phyloP scores from a whole-genome alignment of 2,113 vertebrate genomes.

The Cariama cristata region DNA sequence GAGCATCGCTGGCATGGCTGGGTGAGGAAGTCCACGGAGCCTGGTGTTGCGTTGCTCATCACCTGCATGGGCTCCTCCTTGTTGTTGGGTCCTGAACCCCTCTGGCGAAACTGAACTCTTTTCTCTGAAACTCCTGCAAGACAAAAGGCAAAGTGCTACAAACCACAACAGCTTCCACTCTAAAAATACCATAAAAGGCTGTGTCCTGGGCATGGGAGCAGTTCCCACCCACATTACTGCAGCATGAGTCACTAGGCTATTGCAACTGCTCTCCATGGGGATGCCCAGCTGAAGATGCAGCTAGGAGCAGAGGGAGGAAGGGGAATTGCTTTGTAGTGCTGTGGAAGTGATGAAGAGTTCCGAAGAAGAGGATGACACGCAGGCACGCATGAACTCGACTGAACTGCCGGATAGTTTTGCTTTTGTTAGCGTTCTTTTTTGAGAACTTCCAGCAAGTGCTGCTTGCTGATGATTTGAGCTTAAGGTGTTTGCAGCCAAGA shows the following conservation, averaged over 20 bases:
- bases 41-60: not conserved
- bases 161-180: constrained; percentile 18
- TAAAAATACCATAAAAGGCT: constrained; percentile 74
- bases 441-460: not conserved
- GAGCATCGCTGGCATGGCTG: not conserved
- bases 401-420: not conserved
- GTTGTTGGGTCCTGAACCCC: not conserved
- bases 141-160: constrained; percentile 6
- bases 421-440: not conserved
- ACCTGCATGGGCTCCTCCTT: not conserved
- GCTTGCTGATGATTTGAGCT: not conserved
- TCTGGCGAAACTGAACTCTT: not conserved
- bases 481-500: not conserved
- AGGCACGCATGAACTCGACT: rapidly evolving
- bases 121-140: not conserved
- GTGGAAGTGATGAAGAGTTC: not conserved
- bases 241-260: constrained; percentile 57
- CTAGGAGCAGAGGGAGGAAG: not conserved
- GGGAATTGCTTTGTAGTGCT: rapidly evolving
- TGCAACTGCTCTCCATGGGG: not conserved
- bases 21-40: not conserved
- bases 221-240: constrained; percentile 68
- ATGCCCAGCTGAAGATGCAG: not conserved
- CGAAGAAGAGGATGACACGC: rapidly evolving
- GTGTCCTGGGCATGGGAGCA: constrained; percentile 56